These are phyloP conservation scores for Trichomycterus rosablanca DNA, from an alignment of 2,113 vertebrate genomes.

Conservation along the genomic window DNA sequence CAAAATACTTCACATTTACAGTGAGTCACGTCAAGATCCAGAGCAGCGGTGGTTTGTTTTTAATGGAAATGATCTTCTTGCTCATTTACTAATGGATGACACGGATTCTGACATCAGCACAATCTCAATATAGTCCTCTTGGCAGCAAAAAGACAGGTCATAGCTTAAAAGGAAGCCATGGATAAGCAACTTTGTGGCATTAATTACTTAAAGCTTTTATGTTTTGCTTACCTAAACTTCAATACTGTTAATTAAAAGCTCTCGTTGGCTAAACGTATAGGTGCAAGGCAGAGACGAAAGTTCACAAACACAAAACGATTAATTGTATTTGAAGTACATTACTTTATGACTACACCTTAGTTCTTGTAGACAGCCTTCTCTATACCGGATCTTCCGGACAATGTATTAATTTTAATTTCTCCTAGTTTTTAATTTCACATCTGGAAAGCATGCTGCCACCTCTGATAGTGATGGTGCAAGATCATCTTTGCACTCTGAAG, in stretches of 20 bases:
- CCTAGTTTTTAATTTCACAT: too few relatives aligned
- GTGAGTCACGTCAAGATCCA: constrained; percentile 40
- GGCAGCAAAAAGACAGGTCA: constrained; percentile 46
- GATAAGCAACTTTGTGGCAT: constrained; percentile 52
- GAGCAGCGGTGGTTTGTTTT: constrained; percentile 34
- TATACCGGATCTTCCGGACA: too few relatives aligned
- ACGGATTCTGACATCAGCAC: constrained; percentile 51
- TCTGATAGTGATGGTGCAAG: too few relatives aligned
- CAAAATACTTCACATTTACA: constrained; percentile 37
- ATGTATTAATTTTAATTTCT: too few relatives aligned
- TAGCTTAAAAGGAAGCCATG: constrained; percentile 50
- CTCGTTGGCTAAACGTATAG: constrained; percentile 17
- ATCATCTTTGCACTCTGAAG: too few relatives aligned
- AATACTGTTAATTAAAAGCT: constrained; percentile 31
- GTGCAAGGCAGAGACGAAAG: constrained; percentile 45
- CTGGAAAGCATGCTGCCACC: too few relatives aligned
- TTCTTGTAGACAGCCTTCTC: not conserved
- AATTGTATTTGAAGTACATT: constrained; percentile 54
- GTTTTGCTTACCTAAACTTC: constrained; percentile 7
- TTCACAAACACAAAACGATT: not conserved
- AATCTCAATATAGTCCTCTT: constrained; percentile 56
- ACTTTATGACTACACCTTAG: not conserved
- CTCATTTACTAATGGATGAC: constrained; percentile 45
- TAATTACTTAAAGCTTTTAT: constrained; percentile 47
- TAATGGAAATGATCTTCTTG: constrained; percentile 31